Evolutionary conservation across 64 coral and sea anemone species (phyloP), one percentile per base, ranked within the genome.

Genomic region (Stylophora pistillata): DNA sequence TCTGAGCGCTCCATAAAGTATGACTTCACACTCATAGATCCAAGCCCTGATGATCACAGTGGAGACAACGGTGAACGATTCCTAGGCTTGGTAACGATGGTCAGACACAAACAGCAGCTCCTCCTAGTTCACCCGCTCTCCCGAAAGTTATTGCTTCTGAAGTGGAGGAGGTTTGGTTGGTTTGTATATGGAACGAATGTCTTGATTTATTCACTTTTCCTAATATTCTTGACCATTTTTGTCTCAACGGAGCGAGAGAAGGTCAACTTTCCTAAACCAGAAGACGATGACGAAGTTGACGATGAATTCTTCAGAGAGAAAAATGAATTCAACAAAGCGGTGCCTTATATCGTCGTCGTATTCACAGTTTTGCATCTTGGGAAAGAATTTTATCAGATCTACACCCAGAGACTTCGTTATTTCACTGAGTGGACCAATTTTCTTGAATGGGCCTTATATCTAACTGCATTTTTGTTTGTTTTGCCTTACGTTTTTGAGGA

Each of bases 91-190:
- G 34, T 34, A 64, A 82, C 81, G 13, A 91, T 94, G 86, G 86
- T 94, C 4, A 18, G 85, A 64, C 74, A 84, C 52, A 88, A 88
- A 13, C 92, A 85, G 4, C 86, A 94, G 55, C 55, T 89, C 17
- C 76, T 89, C 10, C 87, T 94, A 0, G 85, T 80, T 7, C 92
- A 94, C 62, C 56, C 72, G 5, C 80, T 94, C 10, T 88, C 87
- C 9, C 82, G 78, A 13, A 94, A 94, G 55, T 58, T 94, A 25
- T 63, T 89, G 18, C 41, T 54, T 18, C 27, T 85, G 9, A 94
- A 94, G 55, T 94, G 92, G 92, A 77, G 62, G 14, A 94, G 57
- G 26, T 94, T 94, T 56, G 92, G 92, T 25, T 73, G 72, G 66
- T 64, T 34, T 20, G 84, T 94, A 53, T 94, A 85, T 4, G 68